These are phyloP conservation scores for Metellina segmentata DNA, from an alignment of 2,888 invertebrate genomes.

Conservation along the genomic window DNA sequence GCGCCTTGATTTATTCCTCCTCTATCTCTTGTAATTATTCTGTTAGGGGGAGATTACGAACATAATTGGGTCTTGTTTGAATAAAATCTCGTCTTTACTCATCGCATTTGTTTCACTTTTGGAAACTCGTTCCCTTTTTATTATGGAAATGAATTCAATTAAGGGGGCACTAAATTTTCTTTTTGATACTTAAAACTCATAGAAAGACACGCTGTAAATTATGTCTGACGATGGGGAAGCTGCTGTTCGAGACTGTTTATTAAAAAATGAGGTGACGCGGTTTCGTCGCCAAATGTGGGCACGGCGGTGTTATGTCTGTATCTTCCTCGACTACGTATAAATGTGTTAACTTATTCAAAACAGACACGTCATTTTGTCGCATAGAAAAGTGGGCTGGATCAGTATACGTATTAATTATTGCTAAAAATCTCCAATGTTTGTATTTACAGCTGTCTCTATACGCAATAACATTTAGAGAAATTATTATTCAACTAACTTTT, in stretches of 20 bases:
- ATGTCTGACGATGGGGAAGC: not conserved
- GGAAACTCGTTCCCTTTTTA: not conserved
- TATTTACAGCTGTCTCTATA: too few relatives aligned
- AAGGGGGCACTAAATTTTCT: not conserved
- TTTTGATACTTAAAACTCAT: slow-evolving; percentile 1
- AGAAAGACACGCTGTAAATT: not conserved
- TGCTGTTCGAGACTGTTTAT: not conserved
- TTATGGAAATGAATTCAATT: slow-evolving; percentile 1
- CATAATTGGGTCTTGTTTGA: not conserved
- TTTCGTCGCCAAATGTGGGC: not conserved
- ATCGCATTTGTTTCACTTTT: not conserved
- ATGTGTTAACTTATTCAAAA: too few relatives aligned
- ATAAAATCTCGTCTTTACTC: not conserved
- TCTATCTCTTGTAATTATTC: not conserved
- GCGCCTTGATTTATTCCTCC: not conserved
- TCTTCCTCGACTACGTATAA: too few relatives aligned
- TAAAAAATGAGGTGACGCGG: not conserved
- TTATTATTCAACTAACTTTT: too few relatives aligned
- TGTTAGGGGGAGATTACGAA: not conserved
- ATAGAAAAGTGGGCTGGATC: too few relatives aligned
- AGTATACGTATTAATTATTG: too few relatives aligned
- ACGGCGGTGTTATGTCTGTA: not conserved
- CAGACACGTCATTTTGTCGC: too few relatives aligned
- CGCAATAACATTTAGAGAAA: too few relatives aligned
- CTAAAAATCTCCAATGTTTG: too few relatives aligned